phyloP scores from a whole-genome alignment of 2,113 vertebrate species.

The Lagopus leucura region DNA sequence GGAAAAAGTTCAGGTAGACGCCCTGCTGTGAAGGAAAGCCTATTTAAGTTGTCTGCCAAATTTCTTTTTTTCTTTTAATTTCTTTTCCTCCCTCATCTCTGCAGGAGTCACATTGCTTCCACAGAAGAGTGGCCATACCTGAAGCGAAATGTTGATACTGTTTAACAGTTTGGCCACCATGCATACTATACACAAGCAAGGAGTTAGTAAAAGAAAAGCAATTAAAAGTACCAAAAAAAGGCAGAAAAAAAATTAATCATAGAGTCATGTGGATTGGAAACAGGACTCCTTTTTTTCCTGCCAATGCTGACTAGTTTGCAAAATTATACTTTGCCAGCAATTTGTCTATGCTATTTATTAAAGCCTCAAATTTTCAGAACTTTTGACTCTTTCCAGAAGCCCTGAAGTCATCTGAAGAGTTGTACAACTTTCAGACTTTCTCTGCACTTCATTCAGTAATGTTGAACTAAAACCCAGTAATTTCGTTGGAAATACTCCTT shows the following conservation, averaged over 20 bases:
- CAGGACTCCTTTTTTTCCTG: conserved; percentile 16
- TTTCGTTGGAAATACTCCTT: not conserved
- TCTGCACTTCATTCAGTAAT: not conserved
- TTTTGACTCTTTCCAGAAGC: not conserved
- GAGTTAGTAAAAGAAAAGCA: conserved; percentile 42
- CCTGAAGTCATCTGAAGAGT: not conserved
- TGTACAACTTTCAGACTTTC: not conserved
- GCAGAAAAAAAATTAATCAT: conserved; percentile 36
- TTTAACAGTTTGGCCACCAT: conserved; percentile 32
- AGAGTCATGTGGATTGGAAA: conserved; percentile 36
- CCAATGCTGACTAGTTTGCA: conserved; percentile 12
- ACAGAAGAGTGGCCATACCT: not conserved
- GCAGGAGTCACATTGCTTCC: not conserved
- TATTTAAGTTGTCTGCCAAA: not conserved
- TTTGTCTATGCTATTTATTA: conserved; percentile 3
- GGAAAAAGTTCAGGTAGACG: conserved; percentile 20
- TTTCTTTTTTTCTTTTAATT: not conserved
- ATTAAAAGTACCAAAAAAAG: conserved; percentile 40
- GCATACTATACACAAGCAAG: not conserved
- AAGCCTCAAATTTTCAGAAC: not conserved
- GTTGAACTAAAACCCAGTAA: not conserved
- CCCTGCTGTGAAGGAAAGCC: not conserved
- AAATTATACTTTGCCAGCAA: not conserved
- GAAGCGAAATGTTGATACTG: conserved; percentile 2
- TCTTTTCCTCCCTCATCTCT: not conserved